A percentile compares a stretch with the other conserved stretches of the same genome.
These are phyloP conservation scores for Takifugu bimaculatus DNA, from an alignment of 2,113 vertebrate genomes.

Conservation along the genomic window DNA sequence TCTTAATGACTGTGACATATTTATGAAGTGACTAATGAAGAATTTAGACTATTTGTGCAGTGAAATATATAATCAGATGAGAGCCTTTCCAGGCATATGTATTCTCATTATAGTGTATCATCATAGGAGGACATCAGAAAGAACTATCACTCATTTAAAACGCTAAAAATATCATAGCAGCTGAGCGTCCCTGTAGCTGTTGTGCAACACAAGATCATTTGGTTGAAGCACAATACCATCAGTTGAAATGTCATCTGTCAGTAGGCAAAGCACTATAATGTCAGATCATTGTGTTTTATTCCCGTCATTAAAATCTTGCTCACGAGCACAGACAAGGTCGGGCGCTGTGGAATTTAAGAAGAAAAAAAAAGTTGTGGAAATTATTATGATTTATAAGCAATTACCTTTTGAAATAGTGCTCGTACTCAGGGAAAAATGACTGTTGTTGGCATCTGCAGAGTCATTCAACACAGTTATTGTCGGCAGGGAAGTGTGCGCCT, in stretches of 20 bases:
- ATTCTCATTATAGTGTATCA: no score
- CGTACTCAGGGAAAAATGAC: slow-evolving; percentile 44
- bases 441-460: slow-evolving; percentile 38
- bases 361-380: slow-evolving; percentile 9
- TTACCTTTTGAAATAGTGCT: slow-evolving; percentile 40
- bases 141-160: no score
- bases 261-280: slow-evolving; percentile 25
- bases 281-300: slow-evolving; percentile 43
- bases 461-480: slow-evolving; percentile 45
- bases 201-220: no score
- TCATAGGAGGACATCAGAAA: no score
- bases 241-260: slow-evolving; percentile 20
- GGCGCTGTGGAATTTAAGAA: slow-evolving; percentile 41
- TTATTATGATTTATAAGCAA: slow-evolving; percentile 43
- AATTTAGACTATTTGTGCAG: no score
- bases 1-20: no score
- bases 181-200: no score
- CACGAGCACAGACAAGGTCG: slow-evolving; percentile 20
- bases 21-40: no score
- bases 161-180: no score
- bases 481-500: slow-evolving; percentile 25
- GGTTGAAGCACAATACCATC: slow-evolving; percentile 4
- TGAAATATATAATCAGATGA: no score
- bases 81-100: no score
- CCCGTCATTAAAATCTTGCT: slow-evolving; percentile 29